Conservation (phyloP, 2,888 invertebrate species). For the Calliopum simillimum region DNA sequence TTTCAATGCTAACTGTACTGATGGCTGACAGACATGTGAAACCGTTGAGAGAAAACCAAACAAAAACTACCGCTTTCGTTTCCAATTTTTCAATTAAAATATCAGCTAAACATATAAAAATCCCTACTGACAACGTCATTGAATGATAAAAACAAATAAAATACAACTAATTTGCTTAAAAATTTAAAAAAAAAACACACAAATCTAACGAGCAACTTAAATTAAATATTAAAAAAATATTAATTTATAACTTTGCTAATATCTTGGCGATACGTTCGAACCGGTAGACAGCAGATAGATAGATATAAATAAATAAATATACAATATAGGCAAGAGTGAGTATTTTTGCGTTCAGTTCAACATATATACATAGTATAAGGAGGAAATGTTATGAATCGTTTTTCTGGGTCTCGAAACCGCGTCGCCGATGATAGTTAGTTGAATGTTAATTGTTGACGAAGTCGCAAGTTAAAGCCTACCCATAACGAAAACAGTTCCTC, state of each 20-base stretch:
- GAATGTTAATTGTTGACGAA: not conserved
- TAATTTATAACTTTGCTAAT: slow-evolving; percentile 18
- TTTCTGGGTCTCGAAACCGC: not conserved
- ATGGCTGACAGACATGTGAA: too few relatives aligned
- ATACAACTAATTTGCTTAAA: not conserved
- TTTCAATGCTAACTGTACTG: too few relatives aligned
- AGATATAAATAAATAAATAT: slow-evolving; percentile 2
- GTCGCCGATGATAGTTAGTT: not conserved
- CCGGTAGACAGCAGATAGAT: too few relatives aligned
- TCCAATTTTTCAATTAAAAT: not conserved
- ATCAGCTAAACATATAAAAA: not conserved
- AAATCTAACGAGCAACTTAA: slow-evolving; percentile 1
- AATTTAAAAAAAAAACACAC: not conserved
- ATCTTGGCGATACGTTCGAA: slow-evolving; percentile 12
- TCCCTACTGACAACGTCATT: slow-evolving; percentile 1
- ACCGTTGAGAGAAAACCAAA: too few relatives aligned
- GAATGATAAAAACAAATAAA: not conserved
- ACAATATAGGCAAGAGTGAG: not conserved
- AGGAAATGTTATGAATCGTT: slow-evolving; percentile 5
- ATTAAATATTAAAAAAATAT: not conserved
- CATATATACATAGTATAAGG: not conserved
- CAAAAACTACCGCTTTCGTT: too few relatives aligned
- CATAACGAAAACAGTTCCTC: too few relatives aligned
- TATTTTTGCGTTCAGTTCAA: too few relatives aligned
- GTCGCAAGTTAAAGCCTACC: too few relatives aligned